These are phyloP conservation scores for Perizoma affinitatum DNA, from an alignment of 2,888 invertebrate genomes.

Conservation along the genomic window DNA sequence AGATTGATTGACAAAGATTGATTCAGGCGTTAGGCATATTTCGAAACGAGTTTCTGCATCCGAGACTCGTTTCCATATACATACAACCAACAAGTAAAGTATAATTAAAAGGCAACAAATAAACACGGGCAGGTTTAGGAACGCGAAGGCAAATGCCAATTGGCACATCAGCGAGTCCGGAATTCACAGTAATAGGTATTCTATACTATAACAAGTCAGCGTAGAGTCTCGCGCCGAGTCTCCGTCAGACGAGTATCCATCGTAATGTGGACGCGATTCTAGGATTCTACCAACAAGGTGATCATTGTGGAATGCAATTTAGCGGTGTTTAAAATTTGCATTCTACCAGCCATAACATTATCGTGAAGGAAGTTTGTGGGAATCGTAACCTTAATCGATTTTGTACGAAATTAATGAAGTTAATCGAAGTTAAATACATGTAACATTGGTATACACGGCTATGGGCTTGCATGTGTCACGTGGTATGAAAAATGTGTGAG, in stretches of 20 bases:
- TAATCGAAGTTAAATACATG: too few relatives aligned
- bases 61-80: constrained; percentile 19
- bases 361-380: too few relatives aligned
- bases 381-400: too few relatives aligned
- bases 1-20: too few relatives aligned
- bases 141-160: constrained; percentile 58
- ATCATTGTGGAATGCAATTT: background rate
- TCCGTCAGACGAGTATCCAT: constrained; percentile 32
- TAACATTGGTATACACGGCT: too few relatives aligned
- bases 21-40: background rate
- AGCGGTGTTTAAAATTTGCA: too few relatives aligned
- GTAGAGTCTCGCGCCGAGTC: constrained; percentile 23
- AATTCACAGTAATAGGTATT: constrained; percentile 43
- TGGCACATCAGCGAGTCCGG: constrained; percentile 55
- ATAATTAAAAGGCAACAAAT: constrained; percentile 39
- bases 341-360: too few relatives aligned
- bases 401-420: too few relatives aligned
- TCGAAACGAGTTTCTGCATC: constrained; percentile 8
- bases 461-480: too few relatives aligned
- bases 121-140: constrained; percentile 41
- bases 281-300: constrained; percentile 27
- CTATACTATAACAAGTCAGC: constrained; percentile 28
- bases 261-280: constrained; percentile 33
- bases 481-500: too few relatives aligned
- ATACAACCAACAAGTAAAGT: constrained; percentile 35